These are phyloP conservation scores for Heliocidaris tuberculata DNA, from an alignment of 35 echinoderm and acorn worm genomes.

Conservation along the genomic window DNA sequence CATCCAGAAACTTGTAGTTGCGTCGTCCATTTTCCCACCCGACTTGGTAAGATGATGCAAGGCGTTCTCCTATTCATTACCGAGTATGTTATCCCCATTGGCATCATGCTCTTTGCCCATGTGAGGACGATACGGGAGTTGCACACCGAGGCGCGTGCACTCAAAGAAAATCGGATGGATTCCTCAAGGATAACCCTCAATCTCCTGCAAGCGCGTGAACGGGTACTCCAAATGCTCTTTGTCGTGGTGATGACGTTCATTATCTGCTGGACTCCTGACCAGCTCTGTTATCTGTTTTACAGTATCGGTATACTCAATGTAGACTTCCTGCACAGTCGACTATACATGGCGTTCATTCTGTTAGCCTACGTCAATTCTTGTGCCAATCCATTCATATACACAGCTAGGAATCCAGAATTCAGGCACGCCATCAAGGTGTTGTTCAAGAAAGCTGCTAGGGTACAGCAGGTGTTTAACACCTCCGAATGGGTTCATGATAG, in stretches of 20 bases:
- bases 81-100: conserved; percentile 82
- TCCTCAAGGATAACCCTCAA: conserved; percentile 30
- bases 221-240: conserved; percentile 81
- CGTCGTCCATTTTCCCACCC: conserved; percentile 21
- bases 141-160: conserved; percentile 32
- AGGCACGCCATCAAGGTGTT: conserved; percentile 50
- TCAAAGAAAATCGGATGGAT: conserved; percentile 16
- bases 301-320: conserved; percentile 64
- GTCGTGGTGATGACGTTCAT: conserved; percentile 92
- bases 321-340: conserved; percentile 48
- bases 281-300: conserved; percentile 70
- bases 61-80: conserved; percentile 59
- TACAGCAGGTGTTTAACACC: conserved; percentile 43
- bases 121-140: conserved; percentile 56
- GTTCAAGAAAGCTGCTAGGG: conserved; percentile 25
- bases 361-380: conserved; percentile 88
- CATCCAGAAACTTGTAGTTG: not conserved
- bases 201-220: conserved; percentile 67
- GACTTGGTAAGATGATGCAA: conserved; percentile 32
- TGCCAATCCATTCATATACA: conserved; percentile 93
- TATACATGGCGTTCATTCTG: conserved; percentile 69
- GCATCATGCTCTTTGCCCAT: conserved; percentile 74
- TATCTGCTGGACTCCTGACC: conserved; percentile 90
- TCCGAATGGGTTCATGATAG: conserved; percentile 11
- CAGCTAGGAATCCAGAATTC: conserved; percentile 78